A percentile compares a stretch with the other conserved stretches of the same genome.
Conservation (phyloP, 2,797 vertebrate species). For the Hylomyscus alleni region DNA sequence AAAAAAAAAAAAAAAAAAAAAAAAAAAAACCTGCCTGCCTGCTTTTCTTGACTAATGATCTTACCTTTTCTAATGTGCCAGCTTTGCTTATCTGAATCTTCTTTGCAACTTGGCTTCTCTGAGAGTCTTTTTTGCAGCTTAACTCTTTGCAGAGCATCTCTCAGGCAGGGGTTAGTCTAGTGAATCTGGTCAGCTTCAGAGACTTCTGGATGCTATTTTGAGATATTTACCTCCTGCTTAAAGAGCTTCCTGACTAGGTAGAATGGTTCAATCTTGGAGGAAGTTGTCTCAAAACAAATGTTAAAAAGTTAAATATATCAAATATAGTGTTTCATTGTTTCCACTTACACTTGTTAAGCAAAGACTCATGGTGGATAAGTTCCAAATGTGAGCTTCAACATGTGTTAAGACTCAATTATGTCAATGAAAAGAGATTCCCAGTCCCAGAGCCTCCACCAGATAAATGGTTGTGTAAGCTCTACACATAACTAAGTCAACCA, state of each 20-base stretch:
- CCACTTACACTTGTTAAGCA: background rate
- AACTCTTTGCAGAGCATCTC: background rate
- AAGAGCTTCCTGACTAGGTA: background rate
- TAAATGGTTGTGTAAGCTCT: conserved; percentile 31
- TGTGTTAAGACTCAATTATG: background rate
- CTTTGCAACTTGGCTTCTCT: background rate
- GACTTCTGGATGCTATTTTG: background rate
- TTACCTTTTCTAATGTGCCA: background rate
- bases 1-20: no score
- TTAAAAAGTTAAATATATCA: conserved; percentile 7
- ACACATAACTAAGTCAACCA: conserved; percentile 32
- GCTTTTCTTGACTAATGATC: background rate
- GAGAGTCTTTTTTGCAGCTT: background rate
- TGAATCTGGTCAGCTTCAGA: background rate
- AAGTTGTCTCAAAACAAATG: conserved; percentile 14
- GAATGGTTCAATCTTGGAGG: background rate
- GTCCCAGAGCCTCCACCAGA: conserved; percentile 26
- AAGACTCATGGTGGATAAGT: background rate
- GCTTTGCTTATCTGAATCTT: background rate
- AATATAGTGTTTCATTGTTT: conserved; percentile 17
- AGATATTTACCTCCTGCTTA: background rate
- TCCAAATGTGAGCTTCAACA: background rate
- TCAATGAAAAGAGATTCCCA: background rate
- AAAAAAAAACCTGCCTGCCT: no score
- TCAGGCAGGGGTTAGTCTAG: background rate